Evolutionary conservation across 92 coral and sea anemone genomes (phyloP), one percentile per base, ranked within the genome.

Genomic region (Epizoanthus ramosus): DNA sequence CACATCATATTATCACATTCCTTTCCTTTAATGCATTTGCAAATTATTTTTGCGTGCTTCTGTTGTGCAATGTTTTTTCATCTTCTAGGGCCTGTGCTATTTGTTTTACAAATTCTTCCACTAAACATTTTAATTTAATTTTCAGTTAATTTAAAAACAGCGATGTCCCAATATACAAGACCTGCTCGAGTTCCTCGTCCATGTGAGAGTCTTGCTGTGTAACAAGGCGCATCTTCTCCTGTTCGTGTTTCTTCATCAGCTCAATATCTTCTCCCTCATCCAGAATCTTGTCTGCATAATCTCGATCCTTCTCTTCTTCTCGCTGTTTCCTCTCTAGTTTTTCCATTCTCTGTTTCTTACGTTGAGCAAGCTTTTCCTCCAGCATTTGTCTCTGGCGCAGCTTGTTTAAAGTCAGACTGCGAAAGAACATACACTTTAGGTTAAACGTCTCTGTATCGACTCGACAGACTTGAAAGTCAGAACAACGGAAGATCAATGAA

Each of bases 371-470:
- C 59, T 89, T 86, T 21, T 92, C 92, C 80, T 97, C 95, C 81
- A 97, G 66, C 86, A 89, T 88, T 60, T 97, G 99, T 19, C 98
- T 88, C 66, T 97, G 99, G n/a, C 98, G 92, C 66, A 97, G 80
- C 63, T 97, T 97, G 79, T 89, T 92, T n/a, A 97, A 69, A 18
- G 99, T 97, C 64, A 97, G 84, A 81, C 99, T 97, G 47, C 57
- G 47, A 22, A 61, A 19, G 13, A 8, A 25, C 35, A 57, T n/a
- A n/a, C 16, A 18, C 6, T 52, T 25, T 73, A 53, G 14, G 16
- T 50, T 50, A 50, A 9, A 50, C 15, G 54, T 13, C 54, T 50
- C 14, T 10, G 16, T 50, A 9, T 3, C 14, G 13, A 50, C 14
- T 50, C 54, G 8, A 50, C 8, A 9, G 54, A 10, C 50, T 43